Base-by-base conservation (phyloP, 1,140 invertebrate species). In the Zaprionus vittiger region DNA sequence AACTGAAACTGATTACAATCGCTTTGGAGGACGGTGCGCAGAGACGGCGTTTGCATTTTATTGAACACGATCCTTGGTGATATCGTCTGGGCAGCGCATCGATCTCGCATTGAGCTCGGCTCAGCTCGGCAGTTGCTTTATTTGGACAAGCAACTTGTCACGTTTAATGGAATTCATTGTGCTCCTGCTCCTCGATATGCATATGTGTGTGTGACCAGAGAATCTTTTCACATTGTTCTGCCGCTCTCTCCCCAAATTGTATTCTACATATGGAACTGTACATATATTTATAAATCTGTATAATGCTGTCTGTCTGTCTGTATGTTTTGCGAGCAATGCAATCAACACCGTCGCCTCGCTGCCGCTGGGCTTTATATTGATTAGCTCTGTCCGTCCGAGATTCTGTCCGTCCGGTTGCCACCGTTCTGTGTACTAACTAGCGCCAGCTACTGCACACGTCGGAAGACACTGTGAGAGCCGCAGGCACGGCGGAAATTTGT, bases 61-160 rank as follows among this genome's bases (percentile, higher is more conserved):
- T 89, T 90, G 73, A 79, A 90, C 85, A 90, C 81, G 81, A 85
- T 89, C 79, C 81, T 89, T 80, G 73, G 73, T 64, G 83, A 86
- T 87, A 74, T 38, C 64, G 38, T 26, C 24, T 22, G 17, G 17
- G 26, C 57, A 49, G 60, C 41, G 24, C 47, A 38, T 37, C 73
- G 80, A 82, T 79, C 72, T 81, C 37, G 66, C 68, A 64, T 79
- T 72, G 71, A 81, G 31, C 20, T 81, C 61, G 77, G 63, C 73
- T 83, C 64, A 41, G 70, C 67, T 61, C 60, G 26, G 28, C 61
- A 47, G 69, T 67, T 74, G 66, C 85, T 90, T 80, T 90, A 91
- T 90, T 82, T 82, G 82, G 85, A 90, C 85, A 90, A 80, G 81
- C 85, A 90, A 91, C 86, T 90, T 90, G 85, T 90, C 85, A 90